A percentile compares a stretch with the other conserved stretches of the same genome.
Conservation (phyloP, 1,140 invertebrate species). For the Dryas iulia region DNA sequence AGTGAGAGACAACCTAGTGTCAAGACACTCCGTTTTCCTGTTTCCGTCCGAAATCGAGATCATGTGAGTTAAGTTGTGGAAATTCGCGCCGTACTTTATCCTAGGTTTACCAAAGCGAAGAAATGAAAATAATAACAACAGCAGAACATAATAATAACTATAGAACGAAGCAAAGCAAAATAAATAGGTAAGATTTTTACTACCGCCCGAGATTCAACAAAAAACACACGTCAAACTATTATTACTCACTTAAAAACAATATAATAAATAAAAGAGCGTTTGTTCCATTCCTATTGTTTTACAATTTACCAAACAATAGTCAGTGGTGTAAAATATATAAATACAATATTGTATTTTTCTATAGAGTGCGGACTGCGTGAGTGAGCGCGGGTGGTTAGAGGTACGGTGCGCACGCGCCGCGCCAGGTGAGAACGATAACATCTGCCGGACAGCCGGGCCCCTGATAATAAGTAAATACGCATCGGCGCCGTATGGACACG, state of each 20-base stretch:
- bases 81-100: no score
- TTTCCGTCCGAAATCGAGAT: no score
- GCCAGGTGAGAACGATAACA: conserved; percentile 44
- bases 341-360: conserved; percentile 5
- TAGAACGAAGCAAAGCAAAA: no score
- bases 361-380: conserved; percentile 24
- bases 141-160: no score
- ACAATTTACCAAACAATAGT: neutral
- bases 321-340: neutral
- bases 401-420: conserved; percentile 13
- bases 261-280: neutral
- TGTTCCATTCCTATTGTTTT: neutral
- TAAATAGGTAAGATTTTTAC: neutral
- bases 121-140: no score
- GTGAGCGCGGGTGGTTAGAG: neutral
- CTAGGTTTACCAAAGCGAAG: no score
- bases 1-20: no score
- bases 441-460: conserved; percentile 36
- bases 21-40: no score
- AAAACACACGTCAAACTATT: neutral
- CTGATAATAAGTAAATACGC: conserved; percentile 24
- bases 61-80: no score
- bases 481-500: conserved; percentile 7
- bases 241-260: neutral
- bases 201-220: no score